These are phyloP conservation scores for Liposcelis brunnea DNA, from an alignment of 2,888 invertebrate species.

Conservation along the genomic window DNA sequence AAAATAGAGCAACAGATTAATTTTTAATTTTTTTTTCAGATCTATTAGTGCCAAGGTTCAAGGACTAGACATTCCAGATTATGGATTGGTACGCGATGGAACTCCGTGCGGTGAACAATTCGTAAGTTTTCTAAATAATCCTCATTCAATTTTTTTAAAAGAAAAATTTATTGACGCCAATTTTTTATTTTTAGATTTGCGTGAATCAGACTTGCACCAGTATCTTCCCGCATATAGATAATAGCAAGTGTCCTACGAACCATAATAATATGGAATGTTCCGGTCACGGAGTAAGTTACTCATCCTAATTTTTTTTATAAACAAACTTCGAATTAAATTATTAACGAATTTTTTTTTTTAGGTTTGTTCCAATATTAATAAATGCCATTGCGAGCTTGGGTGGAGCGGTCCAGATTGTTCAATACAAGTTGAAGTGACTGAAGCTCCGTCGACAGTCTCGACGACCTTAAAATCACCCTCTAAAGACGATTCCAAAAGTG, in stretches of 20 bases:
- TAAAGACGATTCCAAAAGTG: conserved; percentile 34
- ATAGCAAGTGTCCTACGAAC: conserved; percentile 78
- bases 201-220: conserved; percentile 84
- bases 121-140: conserved; percentile 26
- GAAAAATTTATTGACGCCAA: not conserved
- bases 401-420: conserved; percentile 83
- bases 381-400: conserved; percentile 78
- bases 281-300: conserved; percentile 76
- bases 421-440: conserved; percentile 43
- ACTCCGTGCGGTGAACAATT: conserved; percentile 84
- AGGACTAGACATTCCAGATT: conserved; percentile 41
- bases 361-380: conserved; percentile 84
- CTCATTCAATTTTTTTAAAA: not conserved
- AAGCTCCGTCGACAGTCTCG: conserved; percentile 25
- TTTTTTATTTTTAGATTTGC: conserved; percentile 43
- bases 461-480: conserved; percentile 38
- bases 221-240: conserved; percentile 67
- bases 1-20: conserved; percentile 2
- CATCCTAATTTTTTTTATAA: too few relatives aligned
- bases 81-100: conserved; percentile 79
- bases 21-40: conserved; percentile 29
- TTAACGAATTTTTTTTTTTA: conserved; percentile 25
- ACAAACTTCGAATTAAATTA: conserved; percentile 1
- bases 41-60: conserved; percentile 54
- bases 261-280: conserved; percentile 82